Evolutionary conservation across 30 jellyfish, hydroid and myxozoan genomes (phyloP), one percentile per base, ranked within the genome.

Genomic region (Hydractinia echinata): DNA sequence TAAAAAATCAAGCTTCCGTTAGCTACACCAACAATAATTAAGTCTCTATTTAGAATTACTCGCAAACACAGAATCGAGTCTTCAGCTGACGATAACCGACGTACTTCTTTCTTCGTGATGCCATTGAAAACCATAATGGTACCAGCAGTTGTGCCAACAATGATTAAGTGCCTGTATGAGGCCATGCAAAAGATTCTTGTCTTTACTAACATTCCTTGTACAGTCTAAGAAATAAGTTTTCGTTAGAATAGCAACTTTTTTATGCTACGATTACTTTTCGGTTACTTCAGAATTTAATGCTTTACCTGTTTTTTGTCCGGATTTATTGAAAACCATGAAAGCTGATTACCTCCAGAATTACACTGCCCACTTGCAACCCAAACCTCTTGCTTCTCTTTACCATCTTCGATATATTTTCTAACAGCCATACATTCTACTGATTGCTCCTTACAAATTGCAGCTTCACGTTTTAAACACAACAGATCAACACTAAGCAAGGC

Each of bases 131-230:
- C 90, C 8, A 87, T 53, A 20, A 92, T 60, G 61, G 69, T 58
- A 53, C 96, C 95, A 66, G 86, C 79, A 69, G 73, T 62, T 7
- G 98, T 92, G 51, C 98, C 98, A 79, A 87, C 92, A 19, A 92
- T 62, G 53, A 83, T 64, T 16, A 60, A 53, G 53, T 84, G 64
- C 7, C 53, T n/a, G 9, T 61, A 48, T 13, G 90, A 72, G 56
- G 87, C 81, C 90, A 92, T 92, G 84, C 98, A 86, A 14, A 92
- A 86, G 66, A 92, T 84, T 10, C 95, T 91, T 19, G 90, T 92
- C 70, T 72, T 81, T 49, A 87, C 88, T 67, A 92, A 62, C 81
- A 88, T 86, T 13, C 98, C 98, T 54, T 88, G 86, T 72, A 4
- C 79, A 67, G 83, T 78, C 78, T 9, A 81, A 82, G 18, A 55